Base-by-base conservation (phyloP, 2,797 vertebrate genomes). In the Sus cebifrons region DNA sequence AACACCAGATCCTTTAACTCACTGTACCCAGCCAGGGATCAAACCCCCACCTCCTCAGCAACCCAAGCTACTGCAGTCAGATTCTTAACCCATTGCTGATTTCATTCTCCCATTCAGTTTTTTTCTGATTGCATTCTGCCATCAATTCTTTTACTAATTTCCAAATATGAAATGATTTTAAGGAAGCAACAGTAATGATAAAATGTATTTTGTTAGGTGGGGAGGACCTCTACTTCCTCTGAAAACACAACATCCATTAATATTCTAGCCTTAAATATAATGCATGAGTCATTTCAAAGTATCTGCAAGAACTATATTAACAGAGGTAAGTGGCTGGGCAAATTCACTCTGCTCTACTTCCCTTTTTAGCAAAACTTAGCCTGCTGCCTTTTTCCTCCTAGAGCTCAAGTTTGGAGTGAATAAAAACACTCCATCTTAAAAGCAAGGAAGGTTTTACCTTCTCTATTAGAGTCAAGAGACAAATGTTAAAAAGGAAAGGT, bases 81-180 rank as follows among this genome's bases (percentile, higher is more conserved):
- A 49, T 49, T 49, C 44, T 49, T 49, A 49, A 49, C 44, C 44
- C 44, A 49, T 5, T 49, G 44, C 44, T 86, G 23, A 52, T 64
- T 92, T 74, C 25, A 62, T 23, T 75, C 32, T 70, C 71, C 21
- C 49, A 87, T 73, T 86, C 56, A 67, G 40, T 83, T 78, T 15
- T 82, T 71, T 40, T 12, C 3, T 81, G 56, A 87, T 23, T 86
- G n/a, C 73, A 73, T 86, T 64, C 60, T 92, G 20, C 17, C 27
- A 75, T 78, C 15, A 78, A 74, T 79, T 87, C 27, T 92, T 86
- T 92, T 27, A 74, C 27, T 62, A 14, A 78, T 86, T 73, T 89
- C 81, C 65, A 92, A 83, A 94, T 16, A 83, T 60, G 2, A 5
- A 85, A 88, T 64, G 4, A 78, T 64, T 89, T 94, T 89, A 92